Evolutionary conservation across 2,888 invertebrate genomes (phyloP).

Genomic region (Xylota sylvarum): DNA sequence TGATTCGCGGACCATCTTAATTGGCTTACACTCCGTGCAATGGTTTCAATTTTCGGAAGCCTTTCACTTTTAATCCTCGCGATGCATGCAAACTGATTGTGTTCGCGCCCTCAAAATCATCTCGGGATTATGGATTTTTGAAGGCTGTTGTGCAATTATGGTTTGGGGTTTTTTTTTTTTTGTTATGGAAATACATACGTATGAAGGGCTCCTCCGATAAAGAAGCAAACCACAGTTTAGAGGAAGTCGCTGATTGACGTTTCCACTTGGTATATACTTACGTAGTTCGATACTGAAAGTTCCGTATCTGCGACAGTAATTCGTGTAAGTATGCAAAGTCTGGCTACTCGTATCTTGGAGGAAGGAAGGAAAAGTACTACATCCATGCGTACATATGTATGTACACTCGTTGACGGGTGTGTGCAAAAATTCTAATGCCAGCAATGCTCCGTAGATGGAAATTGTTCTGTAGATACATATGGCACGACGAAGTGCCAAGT

Average conservation of each 20-base stretch:
- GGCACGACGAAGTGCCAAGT: conserved; percentile 36
- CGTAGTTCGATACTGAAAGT: conserved; percentile 57
- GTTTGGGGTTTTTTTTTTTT: not conserved
- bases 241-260: conserved; percentile 74
- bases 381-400: not conserved
- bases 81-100: conserved; percentile 69
- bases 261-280: conserved; percentile 46
- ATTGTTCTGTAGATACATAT: not conserved
- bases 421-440: conserved; percentile 55
- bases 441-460: conserved; percentile 27
- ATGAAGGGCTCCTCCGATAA: conserved; percentile 32
- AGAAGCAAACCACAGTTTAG: conserved; percentile 11
- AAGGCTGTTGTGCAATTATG: conserved; percentile 43
- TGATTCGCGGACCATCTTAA: conserved; percentile 52
- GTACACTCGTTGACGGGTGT: conserved; percentile 36
- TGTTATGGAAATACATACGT: not conserved
- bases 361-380: conserved; percentile 59
- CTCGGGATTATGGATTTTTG: conserved; percentile 48
- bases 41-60: conserved; percentile 6
- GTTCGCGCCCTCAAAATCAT: conserved; percentile 27
- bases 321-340: conserved; percentile 22
- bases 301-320: conserved; percentile 42
- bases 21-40: conserved; percentile 37
- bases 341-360: conserved; percentile 20
- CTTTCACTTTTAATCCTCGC: conserved; percentile 68